These are phyloP conservation scores for Erynnis tages DNA, from an alignment of 2,888 invertebrate species.

Conservation along the genomic window DNA sequence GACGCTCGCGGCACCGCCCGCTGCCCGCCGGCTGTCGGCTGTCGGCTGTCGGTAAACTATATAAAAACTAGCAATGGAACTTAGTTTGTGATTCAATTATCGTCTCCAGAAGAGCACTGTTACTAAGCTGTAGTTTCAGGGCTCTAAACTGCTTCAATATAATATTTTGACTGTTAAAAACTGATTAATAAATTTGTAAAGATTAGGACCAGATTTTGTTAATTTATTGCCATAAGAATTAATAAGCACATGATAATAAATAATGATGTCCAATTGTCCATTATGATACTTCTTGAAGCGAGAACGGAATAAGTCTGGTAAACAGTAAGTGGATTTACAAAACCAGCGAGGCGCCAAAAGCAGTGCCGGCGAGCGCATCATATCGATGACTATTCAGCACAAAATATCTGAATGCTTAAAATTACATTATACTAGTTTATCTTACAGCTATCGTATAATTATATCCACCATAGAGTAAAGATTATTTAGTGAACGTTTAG, in stretches of 20 bases:
- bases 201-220: too few relatives aligned
- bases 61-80: conserved; percentile 1
- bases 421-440: conserved; percentile 55
- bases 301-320: not conserved
- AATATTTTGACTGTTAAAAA: too few relatives aligned
- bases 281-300: not conserved
- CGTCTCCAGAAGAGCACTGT: not conserved
- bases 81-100: not conserved
- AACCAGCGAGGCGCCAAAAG: not conserved
- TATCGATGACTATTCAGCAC: conserved; percentile 54
- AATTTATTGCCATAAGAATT: too few relatives aligned
- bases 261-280: too few relatives aligned
- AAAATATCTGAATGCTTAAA: conserved; percentile 72
- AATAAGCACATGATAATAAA: too few relatives aligned
- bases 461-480: conserved; percentile 70
- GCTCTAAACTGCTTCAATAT: too few relatives aligned
- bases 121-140: too few relatives aligned
- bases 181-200: too few relatives aligned
- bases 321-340: too few relatives aligned
- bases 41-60: not conserved
- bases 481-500: conserved; percentile 60
- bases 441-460: conserved; percentile 78
- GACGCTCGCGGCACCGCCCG: conserved; percentile 1
- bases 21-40: not conserved
- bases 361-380: not conserved